Base-by-base conservation (phyloP, 2,888 invertebrate species). In the Caenorhabditis parvicauda region DNA sequence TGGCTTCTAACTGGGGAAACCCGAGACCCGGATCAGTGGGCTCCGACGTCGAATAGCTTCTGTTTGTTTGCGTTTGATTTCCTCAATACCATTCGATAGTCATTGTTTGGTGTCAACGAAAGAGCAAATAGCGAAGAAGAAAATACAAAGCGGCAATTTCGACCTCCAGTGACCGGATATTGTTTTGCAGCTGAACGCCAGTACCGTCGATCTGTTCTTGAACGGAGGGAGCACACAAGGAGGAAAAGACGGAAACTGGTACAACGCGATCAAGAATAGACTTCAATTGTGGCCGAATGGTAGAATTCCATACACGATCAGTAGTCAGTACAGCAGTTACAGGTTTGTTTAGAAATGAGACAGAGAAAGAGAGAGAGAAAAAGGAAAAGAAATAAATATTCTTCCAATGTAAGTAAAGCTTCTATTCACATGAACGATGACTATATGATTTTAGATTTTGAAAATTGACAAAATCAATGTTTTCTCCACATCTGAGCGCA, bases 291-390 rank as follows among this genome's bases (percentile, higher is more conserved):
- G 81, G 81, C 70, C 72, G 41, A 69, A 74, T 50, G 76, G 75
- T 1, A 50, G 64, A 24, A 78, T 79, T 51, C 78, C 79, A 22
- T 79, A 79, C 59, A 74, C 75, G 1, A 69, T 79, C 32, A 73
- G 73, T 37, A 75, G 73, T 17, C 78, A 79, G 49, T 79, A 79
- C 63, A 79, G 77, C 47, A 73, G 73, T 41, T 76, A 79, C 72
- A 79, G 78, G 78, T 75, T 44, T 24, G 35, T 22, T 28, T 21
- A 27, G 28, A 5, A 21, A 19, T 29, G 12, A 43, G 32, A 54
- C 38, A 27, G 32, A 9, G 1, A 5, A 41, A 22, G 14, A 19
- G 22, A n/a, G 27, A 35, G 12, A 24, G 35, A 22, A 35, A 29
- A 21, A 22, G n/a, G 5, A 14, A 1, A n/a, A 3, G n/a, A 22